phyloP scores from a whole-genome alignment of 2,113 vertebrate genomes.

The Dipodomys ordii region DNA sequence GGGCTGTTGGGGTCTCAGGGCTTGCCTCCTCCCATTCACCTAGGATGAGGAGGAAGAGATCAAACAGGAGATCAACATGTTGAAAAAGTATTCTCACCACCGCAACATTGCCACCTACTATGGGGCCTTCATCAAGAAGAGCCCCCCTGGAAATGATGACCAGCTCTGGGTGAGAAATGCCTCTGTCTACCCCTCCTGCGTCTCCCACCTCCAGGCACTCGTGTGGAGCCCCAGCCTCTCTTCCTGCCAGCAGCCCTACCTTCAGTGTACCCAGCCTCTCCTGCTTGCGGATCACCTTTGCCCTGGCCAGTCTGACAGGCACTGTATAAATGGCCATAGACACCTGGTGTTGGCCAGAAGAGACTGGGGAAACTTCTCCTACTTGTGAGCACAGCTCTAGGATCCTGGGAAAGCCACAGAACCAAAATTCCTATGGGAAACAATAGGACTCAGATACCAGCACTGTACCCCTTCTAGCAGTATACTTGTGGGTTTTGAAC shows the following conservation, averaged over 20 bases:
- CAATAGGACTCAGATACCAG: neutral
- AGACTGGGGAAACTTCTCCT: neutral
- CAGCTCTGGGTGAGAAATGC: conserved; percentile 92
- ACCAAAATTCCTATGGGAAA: neutral
- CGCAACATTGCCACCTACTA: conserved; percentile 97
- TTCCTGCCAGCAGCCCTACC: neutral
- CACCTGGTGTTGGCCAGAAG: neutral
- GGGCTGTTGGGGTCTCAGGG: neutral
- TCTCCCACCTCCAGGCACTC: neutral
- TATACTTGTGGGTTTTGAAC: neutral
- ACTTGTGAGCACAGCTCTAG: neutral
- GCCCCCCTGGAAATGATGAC: conserved; percentile 95
- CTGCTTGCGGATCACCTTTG: neutral
- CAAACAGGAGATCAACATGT: conserved; percentile 97
- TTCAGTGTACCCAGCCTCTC: neutral
- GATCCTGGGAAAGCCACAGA: neutral
- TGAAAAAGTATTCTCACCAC: conserved; percentile 97
- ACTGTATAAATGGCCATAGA: neutral
- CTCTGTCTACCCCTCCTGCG: neutral
- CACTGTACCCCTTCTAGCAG: neutral
- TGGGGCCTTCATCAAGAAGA: conserved; percentile 96
- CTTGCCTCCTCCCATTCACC: neutral
- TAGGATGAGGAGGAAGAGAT: conserved; percentile 96
- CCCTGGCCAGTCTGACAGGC: too few species aligned
- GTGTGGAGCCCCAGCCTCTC: neutral